Evolutionary conservation across 2,888 invertebrate species (phyloP), one percentile per base, ranked within the genome.

Genomic region (Scaeva pyrastri): DNA sequence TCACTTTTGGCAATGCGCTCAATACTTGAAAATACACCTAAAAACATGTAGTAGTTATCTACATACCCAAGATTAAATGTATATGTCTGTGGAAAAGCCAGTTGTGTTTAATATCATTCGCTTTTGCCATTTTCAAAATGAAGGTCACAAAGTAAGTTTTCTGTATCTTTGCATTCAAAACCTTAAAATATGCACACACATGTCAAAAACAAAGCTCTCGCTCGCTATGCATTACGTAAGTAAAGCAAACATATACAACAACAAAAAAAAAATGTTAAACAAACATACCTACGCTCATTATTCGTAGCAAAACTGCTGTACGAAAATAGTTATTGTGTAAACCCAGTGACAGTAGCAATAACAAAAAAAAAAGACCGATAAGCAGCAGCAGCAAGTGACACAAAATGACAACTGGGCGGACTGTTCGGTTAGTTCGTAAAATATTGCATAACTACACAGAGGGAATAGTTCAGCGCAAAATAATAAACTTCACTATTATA

Each of bases 361-460:
- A 39, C n/a, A 64, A 26, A 79, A 64, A 64, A 39, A 60, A 50
- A 80, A 48, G 55, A 64, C 16, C 75, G 82, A 77, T 58, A 73
- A 72, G n/a, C n/a, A 48, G 16, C 45, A 50, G 68, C 81, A 55
- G 52, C 66, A 76, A 62, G 68, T 75, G 83, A 79, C 70, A 84
- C 58, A 75, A 43, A 80, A 84, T 58, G 45, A 50, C 45, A 52
- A 71, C 66, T 81, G 70, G 76, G 56, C 77, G 73, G 48, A 77
- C 58, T 76, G 70, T 68, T 60, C 16, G 68, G 70, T 68, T 60
- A 14, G 68, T 68, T 66, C 68, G 45, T 73, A 60, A 36, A 73
- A 74, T n/a, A 52, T 86, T 86, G 82, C 86, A 86, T 86, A 86
- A 86, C 74, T 45, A 58, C 36, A 56, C 66, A 60, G 23, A 58